A percentile compares a stretch with the other conserved stretches of the same genome.
These are phyloP conservation scores for Zaprionus kolodkinae DNA, from an alignment of 1,140 invertebrate genomes.

Conservation along the genomic window DNA sequence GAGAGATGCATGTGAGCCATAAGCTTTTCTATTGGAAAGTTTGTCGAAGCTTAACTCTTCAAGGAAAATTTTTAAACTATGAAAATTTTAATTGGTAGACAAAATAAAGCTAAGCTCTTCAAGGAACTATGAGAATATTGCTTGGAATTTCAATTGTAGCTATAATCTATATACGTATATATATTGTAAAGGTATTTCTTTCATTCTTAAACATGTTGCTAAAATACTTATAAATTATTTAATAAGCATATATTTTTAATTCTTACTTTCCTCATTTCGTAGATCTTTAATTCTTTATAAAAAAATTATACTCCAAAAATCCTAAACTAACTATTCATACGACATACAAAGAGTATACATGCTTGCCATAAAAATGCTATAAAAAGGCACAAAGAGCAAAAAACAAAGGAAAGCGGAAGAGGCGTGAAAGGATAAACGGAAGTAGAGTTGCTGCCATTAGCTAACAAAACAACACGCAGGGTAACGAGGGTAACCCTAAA, in stretches of 20 bases:
- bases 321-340: too few species aligned
- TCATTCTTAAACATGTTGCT: too few species aligned
- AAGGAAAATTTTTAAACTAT: neutral
- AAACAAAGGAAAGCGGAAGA: neutral
- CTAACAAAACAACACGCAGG: neutral
- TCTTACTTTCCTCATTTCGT: too few species aligned
- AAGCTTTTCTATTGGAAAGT: neutral
- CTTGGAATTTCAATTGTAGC: neutral
- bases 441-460: conserved; percentile 2
- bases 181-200: too few species aligned
- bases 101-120: neutral
- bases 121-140: neutral
- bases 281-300: neutral
- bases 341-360: neutral
- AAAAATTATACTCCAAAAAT: neutral
- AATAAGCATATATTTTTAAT: too few species aligned
- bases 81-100: neutral
- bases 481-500: neutral
- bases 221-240: too few species aligned
- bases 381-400: neutral
- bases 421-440: neutral
- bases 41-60: neutral
- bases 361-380: neutral
- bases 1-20: neutral
- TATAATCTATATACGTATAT: too few species aligned